A percentile compares a stretch with the other conserved stretches of the same genome.
Evolutionary conservation across 2,888 invertebrate genomes (phyloP).

Genomic region (Aphidoletes aphidimyza): DNA sequence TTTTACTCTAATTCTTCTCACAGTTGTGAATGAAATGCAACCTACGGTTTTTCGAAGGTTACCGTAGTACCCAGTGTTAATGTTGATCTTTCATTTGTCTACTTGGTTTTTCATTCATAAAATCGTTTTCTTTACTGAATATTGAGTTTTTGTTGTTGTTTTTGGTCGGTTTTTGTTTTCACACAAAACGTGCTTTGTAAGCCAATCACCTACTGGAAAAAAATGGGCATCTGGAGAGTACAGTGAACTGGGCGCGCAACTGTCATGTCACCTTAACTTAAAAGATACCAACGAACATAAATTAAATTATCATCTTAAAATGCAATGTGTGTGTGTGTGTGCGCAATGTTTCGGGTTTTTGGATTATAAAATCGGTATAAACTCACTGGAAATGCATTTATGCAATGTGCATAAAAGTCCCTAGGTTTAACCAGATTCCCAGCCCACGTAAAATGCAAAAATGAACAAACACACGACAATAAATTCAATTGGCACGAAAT

Average conservation of each 20-base stretch:
- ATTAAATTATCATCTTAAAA: slow-evolving; percentile 31
- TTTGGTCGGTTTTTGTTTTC: too few species aligned
- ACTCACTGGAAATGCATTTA: not conserved
- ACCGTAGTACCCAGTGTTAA: not conserved
- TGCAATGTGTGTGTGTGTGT: too few species aligned
- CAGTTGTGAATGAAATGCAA: slow-evolving; percentile 23
- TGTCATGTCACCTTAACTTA: too few species aligned
- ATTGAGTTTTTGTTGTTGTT: not conserved
- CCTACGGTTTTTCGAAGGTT: not conserved
- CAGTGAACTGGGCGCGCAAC: not conserved
- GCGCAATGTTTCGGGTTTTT: too few species aligned
- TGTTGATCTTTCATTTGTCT: not conserved
- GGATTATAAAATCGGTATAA: not conserved
- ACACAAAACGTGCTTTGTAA: too few species aligned
- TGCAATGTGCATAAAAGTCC: not conserved
- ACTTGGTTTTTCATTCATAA: slow-evolving; percentile 9
- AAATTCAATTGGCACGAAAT: not conserved
- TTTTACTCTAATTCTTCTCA: not conserved
- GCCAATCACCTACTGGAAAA: not conserved
- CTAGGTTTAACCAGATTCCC: not conserved
- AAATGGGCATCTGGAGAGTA: not conserved
- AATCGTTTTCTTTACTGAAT: too few species aligned
- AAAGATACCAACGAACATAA: slow-evolving; percentile 1
- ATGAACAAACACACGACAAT: too few species aligned
- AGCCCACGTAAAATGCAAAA: slow-evolving; percentile 23